Base-by-base conservation (phyloP, 2,113 vertebrate genomes). In the Heptranchias perlo region DNA sequence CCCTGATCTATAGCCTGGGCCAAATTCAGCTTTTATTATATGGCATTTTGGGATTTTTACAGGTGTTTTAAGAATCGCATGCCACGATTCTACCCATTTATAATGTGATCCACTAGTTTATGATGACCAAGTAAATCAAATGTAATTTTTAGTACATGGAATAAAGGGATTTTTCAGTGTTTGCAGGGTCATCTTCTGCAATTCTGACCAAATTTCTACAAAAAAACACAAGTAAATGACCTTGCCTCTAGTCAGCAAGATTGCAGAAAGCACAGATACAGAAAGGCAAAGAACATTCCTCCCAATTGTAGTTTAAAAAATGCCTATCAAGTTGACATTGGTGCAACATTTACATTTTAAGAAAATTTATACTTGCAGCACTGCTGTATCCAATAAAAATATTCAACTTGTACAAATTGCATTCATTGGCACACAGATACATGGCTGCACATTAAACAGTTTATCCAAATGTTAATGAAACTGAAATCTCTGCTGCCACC, bases 91-190 rank as follows among this genome's bases (percentile, higher is more conserved):
- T 31, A 7, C 67, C 67, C 67, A 28, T 69, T 69, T 69, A 69
- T 69, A 69, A 31, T 69, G 67, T 97, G 97, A 93, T 96, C 96
- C 96, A 97, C 89, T 82, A 96, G 96, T 95, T 96, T 97, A 97
- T 96, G 58, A 86, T 96, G 96, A 97, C 91, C 11, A 13, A 96
- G 87, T 91, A 67, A 58, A 10, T n/a, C n/a, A n/a, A n/a, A n/a
- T n/a, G n/a, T n/a, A n/a, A n/a, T 73, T 96, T 96, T 97, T 96
- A 97, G 97, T 97, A 96, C 96, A 96, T 96, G 69, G 96, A 21
- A 96, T 97, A 96, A 96, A 95, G 96, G 94, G 61, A 91, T 31
- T 28, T 31, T 69, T 69, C 28, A 69, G 67, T 69, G 28, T 69
- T 69, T 69, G 25, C 28, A 31, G 0, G 28, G 69, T 73, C 58